These are phyloP conservation scores for Mesocentrotus franciscanus DNA, from an alignment of 53 echinoderm and acorn worm genomes.

Conservation along the genomic window DNA sequence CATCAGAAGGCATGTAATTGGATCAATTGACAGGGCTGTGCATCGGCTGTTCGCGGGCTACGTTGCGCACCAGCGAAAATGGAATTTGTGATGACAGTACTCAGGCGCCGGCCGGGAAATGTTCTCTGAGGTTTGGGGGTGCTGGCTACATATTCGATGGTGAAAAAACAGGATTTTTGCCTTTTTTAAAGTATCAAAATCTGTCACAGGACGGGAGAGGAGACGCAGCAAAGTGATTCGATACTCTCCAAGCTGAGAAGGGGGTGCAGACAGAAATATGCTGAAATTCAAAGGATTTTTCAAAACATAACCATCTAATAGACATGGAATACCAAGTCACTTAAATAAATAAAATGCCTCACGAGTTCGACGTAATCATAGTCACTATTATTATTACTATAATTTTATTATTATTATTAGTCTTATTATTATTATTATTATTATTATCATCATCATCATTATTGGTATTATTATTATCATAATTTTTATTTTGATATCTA, in stretches of 20 bases:
- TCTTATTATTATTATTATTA: no score
- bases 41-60: conserved; percentile 11
- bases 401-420: no score
- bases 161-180: not conserved
- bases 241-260: not conserved
- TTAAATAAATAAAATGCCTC: not conserved
- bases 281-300: not conserved
- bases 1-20: conserved; percentile 59
- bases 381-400: no score
- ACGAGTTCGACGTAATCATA: not conserved
- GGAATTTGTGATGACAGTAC: conserved; percentile 39
- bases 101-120: conserved; percentile 26
- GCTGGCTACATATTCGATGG: not conserved
- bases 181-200: not conserved
- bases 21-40: conserved; percentile 57
- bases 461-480: no score
- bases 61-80: conserved; percentile 41
- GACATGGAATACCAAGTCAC: not conserved
- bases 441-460: no score
- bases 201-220: not conserved
- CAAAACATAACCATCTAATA: not conserved
- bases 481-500: no score
- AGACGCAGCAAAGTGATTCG: not conserved
- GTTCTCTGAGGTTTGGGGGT: conserved; percentile 6
- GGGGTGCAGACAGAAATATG: not conserved